Evolutionary conservation across 2,888 invertebrate species (phyloP).

Genomic region (Sesamia inferens): DNA sequence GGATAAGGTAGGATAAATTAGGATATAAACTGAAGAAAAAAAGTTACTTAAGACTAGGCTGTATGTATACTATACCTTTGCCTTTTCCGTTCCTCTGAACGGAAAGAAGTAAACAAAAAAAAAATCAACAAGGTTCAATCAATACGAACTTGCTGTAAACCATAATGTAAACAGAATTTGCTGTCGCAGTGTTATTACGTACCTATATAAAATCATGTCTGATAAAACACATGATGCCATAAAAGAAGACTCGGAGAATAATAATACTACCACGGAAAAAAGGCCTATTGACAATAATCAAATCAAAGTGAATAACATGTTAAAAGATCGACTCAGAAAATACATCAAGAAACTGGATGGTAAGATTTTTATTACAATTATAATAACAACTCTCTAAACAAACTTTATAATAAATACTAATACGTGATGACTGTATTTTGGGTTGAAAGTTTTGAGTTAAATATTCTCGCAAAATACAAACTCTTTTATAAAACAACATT

Average conservation of each 20-base stretch:
- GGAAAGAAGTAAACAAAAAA: too few species aligned
- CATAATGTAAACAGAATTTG: conserved; percentile 19
- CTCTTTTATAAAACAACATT: too few species aligned
- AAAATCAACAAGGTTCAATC: conserved; percentile 26
- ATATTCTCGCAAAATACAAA: background rate
- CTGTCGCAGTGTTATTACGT: conserved; percentile 25
- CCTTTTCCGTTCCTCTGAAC: too few species aligned
- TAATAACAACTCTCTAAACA: background rate
- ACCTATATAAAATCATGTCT: conserved; percentile 67
- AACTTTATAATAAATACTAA: background rate
- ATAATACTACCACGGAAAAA: conserved; percentile 68
- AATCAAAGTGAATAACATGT: conserved; percentile 78
- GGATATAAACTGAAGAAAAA: too few species aligned
- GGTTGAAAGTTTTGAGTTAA: background rate
- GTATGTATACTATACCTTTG: too few species aligned
- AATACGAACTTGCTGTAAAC: too few species aligned
- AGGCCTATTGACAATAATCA: conserved; percentile 71
- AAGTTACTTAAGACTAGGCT: too few species aligned
- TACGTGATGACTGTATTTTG: background rate
- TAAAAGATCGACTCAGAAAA: conserved; percentile 86
- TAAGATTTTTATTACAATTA: conserved; percentile 65
- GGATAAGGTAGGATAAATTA: too few species aligned
- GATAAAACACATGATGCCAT: conserved; percentile 67
- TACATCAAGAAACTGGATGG: conserved; percentile 88
- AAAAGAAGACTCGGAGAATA: conserved; percentile 68